Evolutionary conservation across 2,797 vertebrate species (phyloP), one percentile per base, ranked within the genome.

Genomic region (Lagocephalus sceleratus): DNA sequence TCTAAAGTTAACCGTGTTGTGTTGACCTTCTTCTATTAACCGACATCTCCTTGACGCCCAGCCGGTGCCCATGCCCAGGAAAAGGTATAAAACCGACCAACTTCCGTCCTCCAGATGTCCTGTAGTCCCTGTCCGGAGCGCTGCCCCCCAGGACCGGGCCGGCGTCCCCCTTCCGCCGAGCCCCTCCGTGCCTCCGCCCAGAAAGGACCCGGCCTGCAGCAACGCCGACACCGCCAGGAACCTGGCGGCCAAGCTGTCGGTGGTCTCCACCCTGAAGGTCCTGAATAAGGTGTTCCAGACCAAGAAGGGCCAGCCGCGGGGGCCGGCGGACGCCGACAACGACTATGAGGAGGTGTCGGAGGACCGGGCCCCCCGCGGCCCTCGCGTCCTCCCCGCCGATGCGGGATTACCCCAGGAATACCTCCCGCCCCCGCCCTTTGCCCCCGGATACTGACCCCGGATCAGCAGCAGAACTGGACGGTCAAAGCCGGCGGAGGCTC

Each of bases 401-500:
- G 47, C 5, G 17, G 8, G 2, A 3, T 48, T 88, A 53, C 89
- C 84, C 11, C 5, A 39, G 0, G 91, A 92, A 63, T 91, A 91
- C 57, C 51, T 39, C 11, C 59, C 53, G n/a, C 90, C 90, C 21
- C 88, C 91, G 29, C 88, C 90, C 2, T 92, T 91, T 73, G 89
- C 90, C 10, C 91, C 91, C 25, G 90, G 89, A 6, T 89, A 79
- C 66, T 73, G 54, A 79, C n/a, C 32, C 40, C 5, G 16, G 17
- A 5, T n/a, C 40, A n/a, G 39, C 15, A 16, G 14, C 39, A 29
- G 32, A 35, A 35, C 32, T 35, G 14, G 14, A 35, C 32, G 9
- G 2, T 3, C 32, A 29, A 11, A 29, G 29, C 2, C 11, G 3
- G 11, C 29, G 14, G 32, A 12, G 3, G 32, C 14, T 10, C 32